Conservation (phyloP, 2,888 invertebrate genomes). For the Tigriopus californicus region DNA sequence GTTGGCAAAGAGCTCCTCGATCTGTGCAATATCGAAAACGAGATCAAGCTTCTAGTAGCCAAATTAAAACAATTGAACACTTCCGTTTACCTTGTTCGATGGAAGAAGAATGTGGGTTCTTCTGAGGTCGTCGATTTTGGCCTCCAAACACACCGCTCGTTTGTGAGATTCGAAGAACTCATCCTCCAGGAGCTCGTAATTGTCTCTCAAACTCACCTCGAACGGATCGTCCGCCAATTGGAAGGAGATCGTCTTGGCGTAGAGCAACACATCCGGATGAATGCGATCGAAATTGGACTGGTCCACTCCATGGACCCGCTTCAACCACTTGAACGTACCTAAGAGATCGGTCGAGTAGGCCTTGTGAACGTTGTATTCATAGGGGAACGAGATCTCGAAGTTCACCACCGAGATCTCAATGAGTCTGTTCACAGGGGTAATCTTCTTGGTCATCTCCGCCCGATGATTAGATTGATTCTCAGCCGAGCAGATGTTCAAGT, state of each 20-base stretch:
- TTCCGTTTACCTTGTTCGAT: conserved; percentile 45
- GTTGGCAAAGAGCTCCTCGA: conserved; percentile 66
- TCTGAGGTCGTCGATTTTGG: conserved; percentile 59
- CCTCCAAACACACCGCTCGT: conserved; percentile 66
- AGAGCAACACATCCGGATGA: conserved; percentile 21
- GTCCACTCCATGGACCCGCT: conserved; percentile 26
- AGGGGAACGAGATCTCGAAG: conserved; percentile 42
- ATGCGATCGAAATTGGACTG: not conserved
- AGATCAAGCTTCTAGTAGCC: not conserved
- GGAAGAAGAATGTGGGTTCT: conserved; percentile 64
- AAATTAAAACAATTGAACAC: not conserved
- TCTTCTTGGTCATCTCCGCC: too few relatives aligned
- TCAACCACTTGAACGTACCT: conserved; percentile 85
- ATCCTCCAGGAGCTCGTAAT: conserved; percentile 82
- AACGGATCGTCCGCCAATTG: conserved; percentile 96
- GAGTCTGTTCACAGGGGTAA: too few relatives aligned
- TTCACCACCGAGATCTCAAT: not conserved
- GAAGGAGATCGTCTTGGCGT: conserved; percentile 67
- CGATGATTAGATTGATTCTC: too few relatives aligned
- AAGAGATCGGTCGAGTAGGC: conserved; percentile 72
- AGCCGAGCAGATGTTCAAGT: too few relatives aligned
- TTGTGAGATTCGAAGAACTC: conserved; percentile 86
- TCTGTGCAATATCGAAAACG: conserved; percentile 10
- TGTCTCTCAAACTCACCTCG: conserved; percentile 84
- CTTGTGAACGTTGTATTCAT: conserved; percentile 68